These are phyloP conservation scores for Micrasema longulum DNA, from an alignment of 1,140 invertebrate species.

Conservation along the genomic window DNA sequence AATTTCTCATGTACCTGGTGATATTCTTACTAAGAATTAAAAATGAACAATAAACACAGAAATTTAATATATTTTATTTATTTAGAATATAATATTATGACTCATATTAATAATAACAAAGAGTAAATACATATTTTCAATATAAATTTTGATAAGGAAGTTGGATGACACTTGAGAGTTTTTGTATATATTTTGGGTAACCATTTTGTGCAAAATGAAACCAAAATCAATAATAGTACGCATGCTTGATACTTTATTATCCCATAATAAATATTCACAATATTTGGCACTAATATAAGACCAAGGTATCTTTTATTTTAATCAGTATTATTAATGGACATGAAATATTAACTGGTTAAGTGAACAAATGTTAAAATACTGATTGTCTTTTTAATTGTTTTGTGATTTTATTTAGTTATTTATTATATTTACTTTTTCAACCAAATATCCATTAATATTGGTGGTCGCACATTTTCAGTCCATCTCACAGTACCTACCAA, in stretches of 20 bases:
- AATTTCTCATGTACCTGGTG: too few relatives aligned
- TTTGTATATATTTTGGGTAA: constrained; percentile 9
- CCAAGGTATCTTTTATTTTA: constrained; percentile 43
- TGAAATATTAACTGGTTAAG: constrained; percentile 29
- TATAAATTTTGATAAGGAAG: too few relatives aligned
- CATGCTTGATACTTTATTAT: constrained; percentile 39
- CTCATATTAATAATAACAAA: too few relatives aligned
- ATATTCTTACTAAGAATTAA: too few relatives aligned
- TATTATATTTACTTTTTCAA: constrained; percentile 33
- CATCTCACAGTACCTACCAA: too few relatives aligned
- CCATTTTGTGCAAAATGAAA: constrained; percentile 25
- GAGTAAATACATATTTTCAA: too few relatives aligned
- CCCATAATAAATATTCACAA: constrained; percentile 47
- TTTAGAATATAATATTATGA: too few relatives aligned
- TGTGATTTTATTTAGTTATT: constrained; percentile 27
- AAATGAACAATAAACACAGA: too few relatives aligned
- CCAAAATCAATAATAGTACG: constrained; percentile 9
- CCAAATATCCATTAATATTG: constrained; percentile 30
- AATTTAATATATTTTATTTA: too few relatives aligned
- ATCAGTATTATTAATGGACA: constrained; percentile 32
- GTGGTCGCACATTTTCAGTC: constrained; percentile 20
- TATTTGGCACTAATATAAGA: constrained; percentile 54
- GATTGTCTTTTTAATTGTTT: constrained; percentile 26
- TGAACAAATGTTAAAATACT: constrained; percentile 40
- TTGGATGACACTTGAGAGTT: too few relatives aligned